Base-by-base conservation (phyloP, 1,140 invertebrate genomes). In the Temnothorax longispinosus region DNA sequence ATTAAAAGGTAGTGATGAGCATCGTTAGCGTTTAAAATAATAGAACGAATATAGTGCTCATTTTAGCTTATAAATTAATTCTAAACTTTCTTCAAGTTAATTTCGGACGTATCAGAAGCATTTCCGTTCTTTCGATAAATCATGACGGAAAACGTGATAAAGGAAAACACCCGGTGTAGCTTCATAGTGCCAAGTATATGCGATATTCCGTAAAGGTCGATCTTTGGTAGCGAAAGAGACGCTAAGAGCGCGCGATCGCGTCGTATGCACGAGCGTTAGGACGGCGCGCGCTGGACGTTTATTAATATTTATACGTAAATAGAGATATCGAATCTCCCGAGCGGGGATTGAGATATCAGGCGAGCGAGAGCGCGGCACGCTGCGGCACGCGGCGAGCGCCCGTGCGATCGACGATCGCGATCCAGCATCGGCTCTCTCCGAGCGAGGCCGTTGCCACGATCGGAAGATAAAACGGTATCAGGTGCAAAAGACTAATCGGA, bases 281-380 rank as follows among this genome's bases (percentile, higher is more conserved):
- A 52, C 58, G 69, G 75, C 56, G 75, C 15, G 58, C 58, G 58
- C 27, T 50, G 67, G 75, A 75, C 82, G 85, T 85, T 80, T 77
- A 58, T 89, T 88, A 85, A 88, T 85, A 86, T 85, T 74, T 74
- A 81, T 86, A 85, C 76, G 80, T 47, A 82, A 74, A 82, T 82
- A 72, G 78, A 82, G 78, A 82, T 72, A 82, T 82, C 67, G 78
- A 82, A 82, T 82, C 69, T 82, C 60, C n/a, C 38, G 38, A 32
- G 52, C 38, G 67, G 80, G 80, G 56, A 82, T 82, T 72, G 80
- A 82, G 80, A 82, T 74, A 74, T 74, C 80, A 74, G 35, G 35
- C 41, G 76, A 78, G 44, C 44, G 58, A 7, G 56, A 44, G n/a
- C 32, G 60, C 13, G 52, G n/a, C 75, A 18, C 27, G 41, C 54